phyloP scores from a whole-genome alignment of 2,797 vertebrate species.

The Sebastolobus alascanus region DNA sequence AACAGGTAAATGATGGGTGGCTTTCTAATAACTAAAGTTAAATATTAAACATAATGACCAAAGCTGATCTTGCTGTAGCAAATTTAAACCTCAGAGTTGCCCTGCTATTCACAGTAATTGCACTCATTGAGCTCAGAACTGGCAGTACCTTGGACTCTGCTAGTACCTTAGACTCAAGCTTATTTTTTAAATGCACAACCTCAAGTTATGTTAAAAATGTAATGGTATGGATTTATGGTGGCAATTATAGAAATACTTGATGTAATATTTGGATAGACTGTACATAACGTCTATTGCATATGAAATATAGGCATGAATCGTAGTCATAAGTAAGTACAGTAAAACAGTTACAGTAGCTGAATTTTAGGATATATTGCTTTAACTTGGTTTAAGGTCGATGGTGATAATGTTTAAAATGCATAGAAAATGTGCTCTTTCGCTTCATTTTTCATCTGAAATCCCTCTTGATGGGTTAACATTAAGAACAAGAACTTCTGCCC shows the following conservation, averaged over 20 bases:
- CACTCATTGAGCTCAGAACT: not conserved
- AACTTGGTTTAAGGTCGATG: constrained; percentile 38
- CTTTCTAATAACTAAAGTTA: not conserved
- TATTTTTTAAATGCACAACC: not conserved
- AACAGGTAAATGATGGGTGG: not conserved
- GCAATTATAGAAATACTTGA: not conserved
- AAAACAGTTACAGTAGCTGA: constrained; percentile 23
- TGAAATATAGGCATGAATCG: not conserved
- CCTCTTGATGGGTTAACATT: constrained; percentile 52
- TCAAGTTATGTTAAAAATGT: not conserved
- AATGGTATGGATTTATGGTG: not conserved
- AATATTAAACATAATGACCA: not conserved
- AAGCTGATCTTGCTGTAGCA: not conserved
- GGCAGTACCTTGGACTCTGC: not conserved
- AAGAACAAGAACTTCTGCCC: constrained; percentile 52
- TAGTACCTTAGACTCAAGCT: not conserved
- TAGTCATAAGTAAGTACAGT: constrained; percentile 18
- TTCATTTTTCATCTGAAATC: constrained; percentile 56
- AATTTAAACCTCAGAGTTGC: not conserved
- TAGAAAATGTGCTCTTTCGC: constrained; percentile 43
- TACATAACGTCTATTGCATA: not conserved
- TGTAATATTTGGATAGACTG: not conserved
- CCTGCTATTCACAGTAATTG: not conserved
- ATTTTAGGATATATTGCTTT: constrained; percentile 27
- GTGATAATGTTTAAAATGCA: constrained; percentile 51